Conservation (phyloP, 2,113 vertebrate species). For the Gallinago paraguaiae region DNA sequence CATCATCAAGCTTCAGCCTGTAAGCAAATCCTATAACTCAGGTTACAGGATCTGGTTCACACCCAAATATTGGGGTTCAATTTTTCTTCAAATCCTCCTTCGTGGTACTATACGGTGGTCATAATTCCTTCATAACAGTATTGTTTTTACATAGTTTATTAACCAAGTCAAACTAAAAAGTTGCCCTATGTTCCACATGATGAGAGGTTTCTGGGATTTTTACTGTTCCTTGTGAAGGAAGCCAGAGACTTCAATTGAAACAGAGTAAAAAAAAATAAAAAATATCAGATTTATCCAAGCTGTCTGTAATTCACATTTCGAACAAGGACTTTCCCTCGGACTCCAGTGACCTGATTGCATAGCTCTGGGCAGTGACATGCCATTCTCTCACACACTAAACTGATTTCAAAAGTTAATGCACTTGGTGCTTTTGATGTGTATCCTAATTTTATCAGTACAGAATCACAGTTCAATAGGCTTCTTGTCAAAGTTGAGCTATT, state of each 20-base stretch:
- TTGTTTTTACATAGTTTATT: background rate
- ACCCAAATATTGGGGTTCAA: accelerated
- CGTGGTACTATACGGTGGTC: background rate
- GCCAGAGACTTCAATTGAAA: background rate
- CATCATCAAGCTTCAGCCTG: background rate
- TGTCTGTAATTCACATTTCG: background rate
- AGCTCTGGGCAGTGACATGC: background rate
- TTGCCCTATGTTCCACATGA: background rate
- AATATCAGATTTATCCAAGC: background rate
- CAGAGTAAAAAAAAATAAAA: background rate
- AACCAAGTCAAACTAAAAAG: background rate
- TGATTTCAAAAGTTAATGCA: background rate
- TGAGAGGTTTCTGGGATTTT: background rate
- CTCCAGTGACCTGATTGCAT: background rate
- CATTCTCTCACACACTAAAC: background rate
- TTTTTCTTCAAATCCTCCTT: background rate
- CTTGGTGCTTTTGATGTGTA: background rate
- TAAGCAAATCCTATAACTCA: background rate
- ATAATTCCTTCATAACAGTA: background rate
- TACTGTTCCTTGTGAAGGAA: background rate
- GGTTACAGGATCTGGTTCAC: background rate
- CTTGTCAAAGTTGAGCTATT: background rate
- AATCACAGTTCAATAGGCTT: background rate
- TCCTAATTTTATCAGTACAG: background rate
- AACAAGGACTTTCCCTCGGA: background rate